These are phyloP conservation scores for Drosophila nannoptera DNA, from an alignment of 1,140 invertebrate genomes.

Conservation along the genomic window DNA sequence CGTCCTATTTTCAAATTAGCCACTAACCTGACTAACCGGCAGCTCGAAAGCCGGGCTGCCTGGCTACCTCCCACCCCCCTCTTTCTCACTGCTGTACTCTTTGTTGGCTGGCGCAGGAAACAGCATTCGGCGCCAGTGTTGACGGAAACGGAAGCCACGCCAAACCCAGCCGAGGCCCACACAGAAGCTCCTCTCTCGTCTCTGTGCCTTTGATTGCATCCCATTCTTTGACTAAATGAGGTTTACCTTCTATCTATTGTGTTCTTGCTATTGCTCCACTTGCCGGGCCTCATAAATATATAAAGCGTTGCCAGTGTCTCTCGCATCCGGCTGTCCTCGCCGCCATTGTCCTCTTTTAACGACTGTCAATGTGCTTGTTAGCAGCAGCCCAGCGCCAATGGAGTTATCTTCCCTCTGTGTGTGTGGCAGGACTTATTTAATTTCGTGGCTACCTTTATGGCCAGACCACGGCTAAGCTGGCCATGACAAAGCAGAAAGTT, in stretches of 20 bases:
- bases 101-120: slow-evolving; percentile 16
- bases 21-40: slow-evolving; percentile 51
- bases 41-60: slow-evolving; percentile 17
- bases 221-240: slow-evolving; percentile 28
- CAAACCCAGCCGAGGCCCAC: background rate
- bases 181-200: background rate
- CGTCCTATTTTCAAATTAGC: slow-evolving; percentile 61
- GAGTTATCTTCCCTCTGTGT: background rate
- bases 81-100: background rate
- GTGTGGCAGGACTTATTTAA: slow-evolving; percentile 27
- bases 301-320: slow-evolving; percentile 33
- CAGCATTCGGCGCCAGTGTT: slow-evolving; percentile 27
- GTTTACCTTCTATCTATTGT: slow-evolving; percentile 41
- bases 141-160: slow-evolving; percentile 44
- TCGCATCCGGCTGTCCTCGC: slow-evolving; percentile 20
- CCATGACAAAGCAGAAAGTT: slow-evolving; percentile 24
- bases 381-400: slow-evolving; percentile 27
- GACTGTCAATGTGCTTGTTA: slow-evolving; percentile 46
- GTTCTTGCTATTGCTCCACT: slow-evolving; percentile 2
- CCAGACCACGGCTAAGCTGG: background rate
- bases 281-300: slow-evolving; percentile 40
- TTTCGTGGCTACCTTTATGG: slow-evolving; percentile 30
- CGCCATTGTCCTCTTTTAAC: slow-evolving; percentile 36
- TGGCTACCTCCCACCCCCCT: background rate
- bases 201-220: slow-evolving; percentile 19